These are phyloP conservation scores for Drosophila pectinifera DNA, from an alignment of 1,140 invertebrate species.

Conservation along the genomic window DNA sequence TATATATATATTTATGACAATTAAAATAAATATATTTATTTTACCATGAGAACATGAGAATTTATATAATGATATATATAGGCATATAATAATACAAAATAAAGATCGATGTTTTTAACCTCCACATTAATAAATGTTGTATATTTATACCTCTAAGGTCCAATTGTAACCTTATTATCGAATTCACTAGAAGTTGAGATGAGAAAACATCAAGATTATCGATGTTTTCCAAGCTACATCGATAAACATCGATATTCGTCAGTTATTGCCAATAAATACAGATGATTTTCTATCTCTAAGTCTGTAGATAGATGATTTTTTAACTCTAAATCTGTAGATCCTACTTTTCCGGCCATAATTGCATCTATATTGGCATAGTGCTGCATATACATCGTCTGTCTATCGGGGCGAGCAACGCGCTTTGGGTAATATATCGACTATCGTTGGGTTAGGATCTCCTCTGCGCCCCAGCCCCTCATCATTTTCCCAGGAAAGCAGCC, in stretches of 20 bases:
- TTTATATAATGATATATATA: no score
- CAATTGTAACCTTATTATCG: no score
- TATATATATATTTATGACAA: no score
- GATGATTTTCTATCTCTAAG: no score
- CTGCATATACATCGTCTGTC: constrained; percentile 41
- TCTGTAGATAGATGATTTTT: no score
- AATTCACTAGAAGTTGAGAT: no score
- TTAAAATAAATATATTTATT: no score
- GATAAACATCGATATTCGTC: not conserved
- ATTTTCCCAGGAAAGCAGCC: constrained; percentile 58
- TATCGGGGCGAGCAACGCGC: constrained; percentile 45
- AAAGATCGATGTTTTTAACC: no score
- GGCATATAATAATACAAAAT: no score
- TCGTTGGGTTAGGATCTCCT: constrained; percentile 63
- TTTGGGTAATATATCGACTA: constrained; percentile 42
- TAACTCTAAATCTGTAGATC: not conserved
- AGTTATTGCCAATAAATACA: accelerated
- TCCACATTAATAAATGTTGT: no score
- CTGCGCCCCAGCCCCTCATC: not conserved
- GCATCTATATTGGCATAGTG: constrained; percentile 13
- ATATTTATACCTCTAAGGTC: no score
- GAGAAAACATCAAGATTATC: not conserved
- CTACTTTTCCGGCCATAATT: not conserved
- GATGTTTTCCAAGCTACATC: not conserved
- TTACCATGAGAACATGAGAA: no score